Evolutionary conservation across 2,797 vertebrate species (phyloP).

Genomic region (Perodicticus potto): DNA sequence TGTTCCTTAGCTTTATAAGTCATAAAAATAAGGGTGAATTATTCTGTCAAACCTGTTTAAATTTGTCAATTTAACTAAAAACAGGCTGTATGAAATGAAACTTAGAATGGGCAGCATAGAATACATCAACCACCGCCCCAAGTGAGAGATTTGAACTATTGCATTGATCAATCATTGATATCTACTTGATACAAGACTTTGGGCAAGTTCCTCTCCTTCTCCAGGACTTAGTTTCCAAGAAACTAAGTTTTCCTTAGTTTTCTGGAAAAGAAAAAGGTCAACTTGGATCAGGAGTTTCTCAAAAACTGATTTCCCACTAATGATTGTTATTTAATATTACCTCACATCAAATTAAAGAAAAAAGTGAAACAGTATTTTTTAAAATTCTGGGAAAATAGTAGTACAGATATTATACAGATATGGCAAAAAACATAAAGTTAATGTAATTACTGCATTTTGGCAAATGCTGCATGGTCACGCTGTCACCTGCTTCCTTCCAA

Average conservation of each 20-base stretch:
- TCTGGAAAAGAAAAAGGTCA: not conserved
- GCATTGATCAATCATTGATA: not conserved
- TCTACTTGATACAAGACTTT: not conserved
- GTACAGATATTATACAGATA: not conserved
- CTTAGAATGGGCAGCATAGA: not conserved
- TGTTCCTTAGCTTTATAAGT: not conserved
- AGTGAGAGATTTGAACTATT: not conserved
- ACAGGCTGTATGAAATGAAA: not conserved
- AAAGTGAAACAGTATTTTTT: not conserved
- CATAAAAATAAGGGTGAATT: conserved; percentile 2
- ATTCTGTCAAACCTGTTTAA: not conserved
- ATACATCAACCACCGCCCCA: not conserved
- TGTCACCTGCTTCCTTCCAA: not conserved
- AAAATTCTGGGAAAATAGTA: not conserved
- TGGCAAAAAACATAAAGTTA: not conserved
- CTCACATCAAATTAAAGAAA: conserved; percentile 42
- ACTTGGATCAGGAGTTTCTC: not conserved
- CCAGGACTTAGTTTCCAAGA: not conserved
- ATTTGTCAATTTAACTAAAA: not conserved
- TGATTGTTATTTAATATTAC: conserved; percentile 43
- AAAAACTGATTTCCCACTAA: not conserved
- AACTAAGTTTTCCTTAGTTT: not conserved
- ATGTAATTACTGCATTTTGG: not conserved
- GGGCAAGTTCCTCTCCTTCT: not conserved
- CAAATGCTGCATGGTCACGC: not conserved